Evolutionary conservation across 2,888 invertebrate genomes (phyloP).

Genomic region (Frankliniella fusca): DNA sequence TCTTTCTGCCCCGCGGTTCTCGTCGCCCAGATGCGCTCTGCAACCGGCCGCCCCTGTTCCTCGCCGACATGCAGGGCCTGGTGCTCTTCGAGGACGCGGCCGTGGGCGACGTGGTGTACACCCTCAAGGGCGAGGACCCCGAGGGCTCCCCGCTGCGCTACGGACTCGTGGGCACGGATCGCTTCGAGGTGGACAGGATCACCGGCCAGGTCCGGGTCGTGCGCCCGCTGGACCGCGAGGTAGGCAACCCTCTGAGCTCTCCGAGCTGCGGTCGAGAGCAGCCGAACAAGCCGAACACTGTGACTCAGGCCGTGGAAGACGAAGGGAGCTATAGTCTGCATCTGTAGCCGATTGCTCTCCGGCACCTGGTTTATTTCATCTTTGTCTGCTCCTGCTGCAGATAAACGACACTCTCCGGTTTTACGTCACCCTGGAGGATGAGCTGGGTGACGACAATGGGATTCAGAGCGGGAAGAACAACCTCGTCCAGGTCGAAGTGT

Average conservation of each 20-base stretch:
- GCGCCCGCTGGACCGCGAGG: constrained; percentile 62
- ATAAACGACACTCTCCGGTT: constrained; percentile 73
- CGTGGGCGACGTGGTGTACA: constrained; percentile 74
- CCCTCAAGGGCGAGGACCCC: constrained; percentile 73
- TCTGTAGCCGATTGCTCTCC: too few relatives aligned
- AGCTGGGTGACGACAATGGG: constrained; percentile 52
- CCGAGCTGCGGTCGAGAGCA: background rate
- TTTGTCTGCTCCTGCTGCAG: constrained; percentile 51
- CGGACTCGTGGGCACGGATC: constrained; percentile 74
- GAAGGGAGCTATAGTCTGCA: background rate
- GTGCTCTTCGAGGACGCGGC: constrained; percentile 74
- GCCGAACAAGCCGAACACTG: too few relatives aligned
- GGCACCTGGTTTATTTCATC: background rate
- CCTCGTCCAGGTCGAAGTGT: constrained; percentile 69
- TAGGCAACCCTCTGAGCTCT: background rate
- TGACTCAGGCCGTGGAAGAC: background rate
- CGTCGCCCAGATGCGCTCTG: constrained; percentile 46
- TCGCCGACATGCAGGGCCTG: constrained; percentile 70
- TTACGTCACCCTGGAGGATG: constrained; percentile 75
- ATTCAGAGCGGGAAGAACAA: constrained; percentile 59
- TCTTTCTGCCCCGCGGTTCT: background rate
- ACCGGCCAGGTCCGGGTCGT: constrained; percentile 76
- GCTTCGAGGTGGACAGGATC: constrained; percentile 69
- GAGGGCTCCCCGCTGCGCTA: constrained; percentile 69
- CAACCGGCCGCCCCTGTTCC: constrained; percentile 69